phyloP scores from a whole-genome alignment of 37 sponge, comb jelly and placozoan species.

The Oscarella lobularis region DNA sequence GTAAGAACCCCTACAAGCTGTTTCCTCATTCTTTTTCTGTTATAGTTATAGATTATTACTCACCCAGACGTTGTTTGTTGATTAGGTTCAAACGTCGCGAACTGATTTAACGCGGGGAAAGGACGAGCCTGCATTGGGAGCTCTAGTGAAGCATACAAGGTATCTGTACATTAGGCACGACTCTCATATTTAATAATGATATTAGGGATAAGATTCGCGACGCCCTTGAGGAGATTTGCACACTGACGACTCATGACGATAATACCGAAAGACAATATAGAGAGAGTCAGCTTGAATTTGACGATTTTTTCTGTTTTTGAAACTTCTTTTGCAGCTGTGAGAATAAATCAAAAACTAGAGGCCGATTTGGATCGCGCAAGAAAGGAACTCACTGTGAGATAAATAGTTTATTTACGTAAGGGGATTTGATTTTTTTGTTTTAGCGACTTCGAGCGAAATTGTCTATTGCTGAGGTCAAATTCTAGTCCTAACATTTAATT shows the following conservation, averaged over 20 bases:
- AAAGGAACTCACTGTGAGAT: not conserved
- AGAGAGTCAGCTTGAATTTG: conserved; percentile 32
- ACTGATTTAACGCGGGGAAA: not conserved
- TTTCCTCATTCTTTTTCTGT: too few relatives aligned
- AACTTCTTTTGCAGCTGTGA: not conserved
- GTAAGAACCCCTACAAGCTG: too few relatives aligned
- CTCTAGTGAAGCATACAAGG: not conserved
- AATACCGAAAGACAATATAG: conserved; percentile 80
- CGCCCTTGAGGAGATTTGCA: conserved; percentile 45
- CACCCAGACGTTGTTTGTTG: not conserved
- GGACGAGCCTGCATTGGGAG: not conserved
- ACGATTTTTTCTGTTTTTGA: not conserved
- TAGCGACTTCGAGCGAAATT: not conserved
- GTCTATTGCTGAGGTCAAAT: not conserved
- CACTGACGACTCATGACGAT: conserved; percentile 78
- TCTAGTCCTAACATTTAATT: too few relatives aligned
- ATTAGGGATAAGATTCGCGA: conserved; percentile 17
- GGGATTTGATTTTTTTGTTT: not conserved
- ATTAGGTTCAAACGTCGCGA: not conserved
- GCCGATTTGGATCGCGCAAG: not conserved
- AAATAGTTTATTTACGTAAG: too few relatives aligned
- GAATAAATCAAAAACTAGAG: not conserved
- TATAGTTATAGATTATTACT: not conserved
- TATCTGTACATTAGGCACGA: not conserved
- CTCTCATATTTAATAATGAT: not conserved